Evolutionary conservation across 2,888 invertebrate species (phyloP), one percentile per base, ranked within the genome.

Genomic region (Scaptomyza parva): DNA sequence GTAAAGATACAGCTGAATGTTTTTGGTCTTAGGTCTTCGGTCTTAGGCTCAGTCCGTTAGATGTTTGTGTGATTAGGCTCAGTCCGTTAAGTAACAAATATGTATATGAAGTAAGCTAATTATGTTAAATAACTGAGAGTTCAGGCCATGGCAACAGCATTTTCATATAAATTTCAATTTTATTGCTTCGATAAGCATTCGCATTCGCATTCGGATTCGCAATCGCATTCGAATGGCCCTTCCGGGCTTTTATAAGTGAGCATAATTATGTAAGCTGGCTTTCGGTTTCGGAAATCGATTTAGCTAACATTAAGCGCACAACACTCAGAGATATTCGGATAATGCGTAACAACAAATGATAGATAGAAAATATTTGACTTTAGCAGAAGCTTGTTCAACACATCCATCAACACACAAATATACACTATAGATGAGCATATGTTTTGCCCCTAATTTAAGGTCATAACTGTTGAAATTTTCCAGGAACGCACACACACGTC

Each of bases 81-180:
- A n/a, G n/a, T n/a, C 18, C 37, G 37, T 55, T 30, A 30, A 11
- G 14, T 14, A n/a, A 30, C 45, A 58, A 58, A 59, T 58, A 45
- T 35, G 18, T 44, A 59, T 58, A 45, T 35, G 18, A 17, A 33
- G 18, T 35, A 4, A 24, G 60, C 60, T 60, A 59, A 60, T 60
- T 60, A 44, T 33, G 61, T 20, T 40, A 9, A 33, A 14, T 20
- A 48, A 48, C 20, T 22, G 8, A 48, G 35, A 30, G 20, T 47
- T 18, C 14, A 14, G 14, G 28, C 45, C 33, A 33, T 30, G 24
- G 14, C n/a, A 28, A 9, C 45, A 24, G 24, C 18, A 24, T 24
- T n/a, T 18, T 45, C 7, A 22, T 33, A 61, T 44, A 37, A 59
- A 37, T 60, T 45, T 45, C 8, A 24, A 59, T 60, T 60, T 45